These are phyloP conservation scores for Regulus satrapa DNA, from an alignment of 2,113 vertebrate genomes.

Conservation along the genomic window DNA sequence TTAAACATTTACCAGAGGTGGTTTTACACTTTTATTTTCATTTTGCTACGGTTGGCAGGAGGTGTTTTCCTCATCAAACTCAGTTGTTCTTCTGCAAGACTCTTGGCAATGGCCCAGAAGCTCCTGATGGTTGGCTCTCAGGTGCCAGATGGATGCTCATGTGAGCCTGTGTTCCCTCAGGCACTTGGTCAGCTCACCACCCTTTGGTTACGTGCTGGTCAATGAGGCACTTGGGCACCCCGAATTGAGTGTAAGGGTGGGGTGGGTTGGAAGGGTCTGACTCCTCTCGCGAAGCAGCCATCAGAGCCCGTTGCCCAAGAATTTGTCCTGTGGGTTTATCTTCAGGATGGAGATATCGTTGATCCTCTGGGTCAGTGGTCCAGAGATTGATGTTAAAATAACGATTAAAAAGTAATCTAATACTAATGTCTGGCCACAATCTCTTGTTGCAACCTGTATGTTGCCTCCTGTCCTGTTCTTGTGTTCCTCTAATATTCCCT, in stretches of 20 bases:
- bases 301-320: too few relatives aligned
- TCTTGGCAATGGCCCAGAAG: neutral
- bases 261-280: neutral
- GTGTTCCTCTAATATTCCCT: neutral
- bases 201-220: accelerated
- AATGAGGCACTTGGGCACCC: accelerated
- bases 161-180: neutral
- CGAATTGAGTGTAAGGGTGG: accelerated
- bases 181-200: neutral
- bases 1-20: neutral
- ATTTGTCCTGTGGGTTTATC: neutral
- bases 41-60: accelerated
- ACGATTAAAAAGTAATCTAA: neutral
- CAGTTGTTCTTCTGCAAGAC: neutral
- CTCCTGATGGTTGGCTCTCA: accelerated
- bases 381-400: neutral
- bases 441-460: neutral
- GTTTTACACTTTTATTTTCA: neutral
- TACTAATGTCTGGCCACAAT: neutral
- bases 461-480: neutral
- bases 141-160: neutral
- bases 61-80: neutral
- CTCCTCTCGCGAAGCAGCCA: neutral
- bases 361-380: neutral
- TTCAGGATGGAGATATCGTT: accelerated